These are phyloP conservation scores for Erpetoichthys calabaricus DNA, from an alignment of 2,797 vertebrate species.

Conservation along the genomic window DNA sequence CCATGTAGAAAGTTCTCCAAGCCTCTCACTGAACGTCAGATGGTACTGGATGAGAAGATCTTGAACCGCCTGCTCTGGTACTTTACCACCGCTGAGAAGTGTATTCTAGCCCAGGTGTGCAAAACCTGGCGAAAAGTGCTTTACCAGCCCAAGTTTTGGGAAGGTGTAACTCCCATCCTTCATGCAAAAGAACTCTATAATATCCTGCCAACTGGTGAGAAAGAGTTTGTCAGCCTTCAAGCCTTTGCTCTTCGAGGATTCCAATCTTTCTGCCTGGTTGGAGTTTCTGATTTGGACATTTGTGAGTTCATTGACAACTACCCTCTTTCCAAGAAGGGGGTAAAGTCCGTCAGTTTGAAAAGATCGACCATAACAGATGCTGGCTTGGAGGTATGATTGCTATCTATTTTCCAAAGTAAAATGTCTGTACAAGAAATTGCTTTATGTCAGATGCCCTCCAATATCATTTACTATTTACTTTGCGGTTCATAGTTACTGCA, in stretches of 20 bases:
- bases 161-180: conserved; percentile 79
- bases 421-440: not conserved
- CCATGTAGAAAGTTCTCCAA: conserved; percentile 46
- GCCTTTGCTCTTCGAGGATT: conserved; percentile 87
- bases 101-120: conserved; percentile 87
- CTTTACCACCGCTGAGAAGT: conserved; percentile 90
- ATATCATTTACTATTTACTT: too few species aligned
- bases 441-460: not conserved
- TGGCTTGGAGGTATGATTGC: conserved; percentile 74
- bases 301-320: conserved; percentile 99
- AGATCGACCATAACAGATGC: conserved; percentile 96
- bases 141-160: conserved; percentile 96
- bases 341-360: conserved; percentile 93
- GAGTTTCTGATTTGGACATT: conserved; percentile 96
- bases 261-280: conserved; percentile 92
- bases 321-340: conserved; percentile 90
- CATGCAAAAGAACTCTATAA: conserved; percentile 96
- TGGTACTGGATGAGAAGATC: conserved; percentile 88
- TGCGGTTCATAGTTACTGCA: too few species aligned
- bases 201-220: conserved; percentile 72
- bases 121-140: conserved; percentile 89
- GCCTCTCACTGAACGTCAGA: conserved; percentile 59
- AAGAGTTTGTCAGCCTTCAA: conserved; percentile 93
- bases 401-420: too few species aligned
- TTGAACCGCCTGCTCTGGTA: conserved; percentile 90